These are phyloP conservation scores for Dasysyrphus albostriatus DNA, from an alignment of 2,888 invertebrate genomes.

Conservation along the genomic window DNA sequence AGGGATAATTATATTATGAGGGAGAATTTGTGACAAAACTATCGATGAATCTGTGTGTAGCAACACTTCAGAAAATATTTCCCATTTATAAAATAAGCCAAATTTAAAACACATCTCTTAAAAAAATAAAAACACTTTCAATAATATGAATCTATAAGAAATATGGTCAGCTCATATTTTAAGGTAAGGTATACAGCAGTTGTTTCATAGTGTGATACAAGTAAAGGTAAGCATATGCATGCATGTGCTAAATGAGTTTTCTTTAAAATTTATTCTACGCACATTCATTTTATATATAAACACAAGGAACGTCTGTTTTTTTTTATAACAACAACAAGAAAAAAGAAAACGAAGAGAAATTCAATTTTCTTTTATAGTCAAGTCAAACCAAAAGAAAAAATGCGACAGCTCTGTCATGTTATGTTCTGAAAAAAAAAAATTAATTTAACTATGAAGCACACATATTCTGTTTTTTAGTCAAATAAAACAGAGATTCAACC, in stretches of 20 bases:
- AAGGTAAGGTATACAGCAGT: neutral
- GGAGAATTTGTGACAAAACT: no score
- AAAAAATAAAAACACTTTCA: no score
- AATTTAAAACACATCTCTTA: no score
- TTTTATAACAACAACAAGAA: neutral
- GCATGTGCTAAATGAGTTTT: slow-evolving; percentile 18
- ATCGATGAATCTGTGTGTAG: no score
- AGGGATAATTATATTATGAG: no score
- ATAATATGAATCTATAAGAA: neutral
- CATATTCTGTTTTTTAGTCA: neutral
- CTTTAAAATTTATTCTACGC: slow-evolving; percentile 9
- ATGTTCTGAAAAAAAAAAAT: neutral
- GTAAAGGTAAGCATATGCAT: neutral
- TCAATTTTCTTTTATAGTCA: slow-evolving; percentile 3
- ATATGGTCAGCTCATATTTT: neutral
- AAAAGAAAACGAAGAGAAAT: neutral
- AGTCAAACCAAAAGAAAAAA: neutral
- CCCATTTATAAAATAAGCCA: no score
- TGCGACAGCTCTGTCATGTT: neutral
- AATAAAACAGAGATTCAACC: neutral
- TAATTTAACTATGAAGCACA: neutral
- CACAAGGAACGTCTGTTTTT: neutral
- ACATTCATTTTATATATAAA: neutral
- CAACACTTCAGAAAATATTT: no score
- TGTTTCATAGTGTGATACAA: neutral